phyloP scores from a whole-genome alignment of 2,888 invertebrate genomes.

The Stenodera caucasica region DNA sequence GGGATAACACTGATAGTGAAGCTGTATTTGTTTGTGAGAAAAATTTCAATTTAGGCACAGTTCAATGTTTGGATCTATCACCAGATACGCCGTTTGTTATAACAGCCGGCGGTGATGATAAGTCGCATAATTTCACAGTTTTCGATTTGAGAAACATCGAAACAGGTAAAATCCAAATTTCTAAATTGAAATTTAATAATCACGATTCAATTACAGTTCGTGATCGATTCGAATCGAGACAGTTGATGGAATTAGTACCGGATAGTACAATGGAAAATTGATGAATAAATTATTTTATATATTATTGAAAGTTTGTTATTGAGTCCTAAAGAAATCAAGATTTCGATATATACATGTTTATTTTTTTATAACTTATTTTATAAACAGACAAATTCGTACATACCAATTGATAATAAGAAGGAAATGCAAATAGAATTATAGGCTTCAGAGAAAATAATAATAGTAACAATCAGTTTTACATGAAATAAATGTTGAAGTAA shows the following conservation, averaged over 20 bases:
- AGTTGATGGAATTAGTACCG: slow-evolving; percentile 43
- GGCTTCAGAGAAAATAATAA: slow-evolving; percentile 26
- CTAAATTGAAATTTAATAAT: slow-evolving; percentile 22
- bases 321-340: neutral
- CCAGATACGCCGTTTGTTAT: slow-evolving; percentile 83
- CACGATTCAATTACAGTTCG: slow-evolving; percentile 53
- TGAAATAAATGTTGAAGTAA: slow-evolving; percentile 31
- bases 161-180: slow-evolving; percentile 57
- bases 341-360: slow-evolving; percentile 34
- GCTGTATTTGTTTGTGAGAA: slow-evolving; percentile 55
- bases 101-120: slow-evolving; percentile 83
- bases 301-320: neutral
- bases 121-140: slow-evolving; percentile 72
- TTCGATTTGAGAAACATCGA: slow-evolving; percentile 64
- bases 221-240: slow-evolving; percentile 58
- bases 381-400: slow-evolving; percentile 41
- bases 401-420: slow-evolving; percentile 33
- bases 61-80: slow-evolving; percentile 73
- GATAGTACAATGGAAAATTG: slow-evolving; percentile 26
- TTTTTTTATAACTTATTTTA: slow-evolving; percentile 32
- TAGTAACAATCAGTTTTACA: slow-evolving; percentile 30
- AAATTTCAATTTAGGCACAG: slow-evolving; percentile 68
- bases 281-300: neutral
- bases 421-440: slow-evolving; percentile 8
- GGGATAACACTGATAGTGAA: slow-evolving; percentile 66